Base-by-base conservation (phyloP, 2,113 vertebrate genomes). In the Sylvietta virens region DNA sequence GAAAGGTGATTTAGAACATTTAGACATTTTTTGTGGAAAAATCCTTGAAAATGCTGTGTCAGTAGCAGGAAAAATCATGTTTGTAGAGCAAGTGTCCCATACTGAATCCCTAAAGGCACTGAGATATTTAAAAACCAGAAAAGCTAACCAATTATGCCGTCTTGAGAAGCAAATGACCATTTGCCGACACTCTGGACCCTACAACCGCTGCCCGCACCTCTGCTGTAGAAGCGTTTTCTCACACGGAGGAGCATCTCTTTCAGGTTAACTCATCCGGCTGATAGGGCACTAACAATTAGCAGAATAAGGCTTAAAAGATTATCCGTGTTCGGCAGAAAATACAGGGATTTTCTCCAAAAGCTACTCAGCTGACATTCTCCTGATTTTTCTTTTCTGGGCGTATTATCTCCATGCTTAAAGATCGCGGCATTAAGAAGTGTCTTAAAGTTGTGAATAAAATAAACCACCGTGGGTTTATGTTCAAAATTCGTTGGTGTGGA, bases 211-310 rank as follows among this genome's bases (percentile, higher is more conserved):
- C 69, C 67, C 44, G 86, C 73, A 37, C 9, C 35, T 40, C 56
- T 31, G 33, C 26, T 85, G 35, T 22, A 9, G 33, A 60, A 85
- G 21, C 4, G 57, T 64, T 87, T 85, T 57, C 79, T 73, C 87
- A 51, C 24, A 73, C 51, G 14, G 48, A 87, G 64, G 42, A 92
- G 40, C 53, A 60, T 57, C 62, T 45, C 91, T 91, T 91, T 87
- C 66, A 94, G 37, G 81, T 93, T 90, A 94, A 83, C 22, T 94
- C 93, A 82, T 54, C 73, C 71, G 78, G 62, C 81, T 95, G 90
- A 94, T 35, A 73, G 35, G 42, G 62, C 78, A 22, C 16, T 58
- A 72, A 82, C 66, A 81, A 90, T 90, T 86, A 91, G 47, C 58
- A 70, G 42, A 58, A 86, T 28, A 26, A 65, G 24, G 35, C 30